Evolutionary conservation across 2,888 invertebrate genomes (phyloP).

Genomic region (Nomada ferruginata): DNA sequence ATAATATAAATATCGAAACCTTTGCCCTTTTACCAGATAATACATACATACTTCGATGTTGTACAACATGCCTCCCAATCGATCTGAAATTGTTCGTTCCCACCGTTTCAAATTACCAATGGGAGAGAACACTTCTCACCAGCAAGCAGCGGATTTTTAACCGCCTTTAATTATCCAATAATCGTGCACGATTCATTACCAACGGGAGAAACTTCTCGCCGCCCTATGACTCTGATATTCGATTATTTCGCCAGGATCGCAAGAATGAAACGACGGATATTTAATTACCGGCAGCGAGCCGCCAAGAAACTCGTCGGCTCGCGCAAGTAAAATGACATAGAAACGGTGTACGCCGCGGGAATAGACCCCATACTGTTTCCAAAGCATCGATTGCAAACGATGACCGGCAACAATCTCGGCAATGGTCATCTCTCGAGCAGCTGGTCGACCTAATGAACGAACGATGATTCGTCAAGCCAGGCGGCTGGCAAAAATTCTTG

Average conservation of each 20-base stretch:
- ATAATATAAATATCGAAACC: not conserved
- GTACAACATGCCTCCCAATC: not conserved
- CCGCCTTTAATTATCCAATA: slow-evolving; percentile 29
- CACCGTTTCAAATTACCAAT: slow-evolving; percentile 30
- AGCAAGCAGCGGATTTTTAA: not conserved
- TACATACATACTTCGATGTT: not conserved
- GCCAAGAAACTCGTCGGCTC: slow-evolving; percentile 35
- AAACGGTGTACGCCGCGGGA: slow-evolving; percentile 31
- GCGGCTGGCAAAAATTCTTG: slow-evolving; percentile 49
- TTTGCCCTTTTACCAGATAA: not conserved
- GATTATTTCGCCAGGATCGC: slow-evolving; percentile 43
- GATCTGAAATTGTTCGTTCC: slow-evolving; percentile 14
- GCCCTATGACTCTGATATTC: slow-evolving; percentile 21
- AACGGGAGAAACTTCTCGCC: not conserved
- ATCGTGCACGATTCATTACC: slow-evolving; percentile 26
- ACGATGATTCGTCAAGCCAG: slow-evolving; percentile 67
- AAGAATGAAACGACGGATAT: slow-evolving; percentile 45
- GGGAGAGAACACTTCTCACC: not conserved
- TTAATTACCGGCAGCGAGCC: slow-evolving; percentile 59
- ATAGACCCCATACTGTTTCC: slow-evolving; percentile 68
- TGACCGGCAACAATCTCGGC: slow-evolving; percentile 73
- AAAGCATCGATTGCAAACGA: slow-evolving; percentile 72
- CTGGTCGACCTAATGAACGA: slow-evolving; percentile 71
- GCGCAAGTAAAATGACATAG: slow-evolving; percentile 53
- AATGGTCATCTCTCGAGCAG: slow-evolving; percentile 70